Evolutionary conservation across 2,797 vertebrate species (phyloP).

Genomic region (Ptychobarbus kaznakovi): DNA sequence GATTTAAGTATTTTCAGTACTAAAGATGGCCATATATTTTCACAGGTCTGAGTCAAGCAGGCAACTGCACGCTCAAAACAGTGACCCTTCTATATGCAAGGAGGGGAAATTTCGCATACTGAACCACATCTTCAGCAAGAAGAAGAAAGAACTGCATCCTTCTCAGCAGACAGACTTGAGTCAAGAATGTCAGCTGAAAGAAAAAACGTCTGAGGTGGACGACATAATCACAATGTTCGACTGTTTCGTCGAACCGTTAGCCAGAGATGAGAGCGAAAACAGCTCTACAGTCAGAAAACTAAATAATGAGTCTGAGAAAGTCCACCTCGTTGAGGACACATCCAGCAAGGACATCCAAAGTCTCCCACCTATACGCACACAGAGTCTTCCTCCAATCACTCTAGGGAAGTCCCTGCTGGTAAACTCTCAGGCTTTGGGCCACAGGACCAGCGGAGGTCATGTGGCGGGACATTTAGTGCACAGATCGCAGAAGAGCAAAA

Average conservation of each 20-base stretch:
- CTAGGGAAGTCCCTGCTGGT: constrained; percentile 74
- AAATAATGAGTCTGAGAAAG: constrained; percentile 72
- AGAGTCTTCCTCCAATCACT: constrained; percentile 84
- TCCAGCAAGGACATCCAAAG: constrained; percentile 67
- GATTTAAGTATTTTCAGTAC: neutral
- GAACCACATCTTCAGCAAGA: constrained; percentile 87
- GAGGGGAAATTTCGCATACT: constrained; percentile 81
- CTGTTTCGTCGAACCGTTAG: constrained; percentile 75
- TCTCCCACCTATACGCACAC: constrained; percentile 80
- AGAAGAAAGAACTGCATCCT: constrained; percentile 78
- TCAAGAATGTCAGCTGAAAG: constrained; percentile 64
- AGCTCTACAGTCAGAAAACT: constrained; percentile 71
- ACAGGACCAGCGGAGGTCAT: constrained; percentile 64
- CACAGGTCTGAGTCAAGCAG: constrained; percentile 73
- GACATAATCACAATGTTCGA: constrained; percentile 89
- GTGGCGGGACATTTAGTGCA: constrained; percentile 67
- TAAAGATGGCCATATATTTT: neutral
- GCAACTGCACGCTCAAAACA: constrained; percentile 70
- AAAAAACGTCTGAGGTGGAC: constrained; percentile 84
- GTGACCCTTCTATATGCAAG: constrained; percentile 72
- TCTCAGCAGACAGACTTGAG: constrained; percentile 68
- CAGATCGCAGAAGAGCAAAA: constrained; percentile 81
- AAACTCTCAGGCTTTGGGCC: constrained; percentile 64
- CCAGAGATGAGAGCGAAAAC: constrained; percentile 69
- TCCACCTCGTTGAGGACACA: constrained; percentile 73